Conservation (phyloP, 1,140 invertebrate genomes). For the Bombus superbus region DNA sequence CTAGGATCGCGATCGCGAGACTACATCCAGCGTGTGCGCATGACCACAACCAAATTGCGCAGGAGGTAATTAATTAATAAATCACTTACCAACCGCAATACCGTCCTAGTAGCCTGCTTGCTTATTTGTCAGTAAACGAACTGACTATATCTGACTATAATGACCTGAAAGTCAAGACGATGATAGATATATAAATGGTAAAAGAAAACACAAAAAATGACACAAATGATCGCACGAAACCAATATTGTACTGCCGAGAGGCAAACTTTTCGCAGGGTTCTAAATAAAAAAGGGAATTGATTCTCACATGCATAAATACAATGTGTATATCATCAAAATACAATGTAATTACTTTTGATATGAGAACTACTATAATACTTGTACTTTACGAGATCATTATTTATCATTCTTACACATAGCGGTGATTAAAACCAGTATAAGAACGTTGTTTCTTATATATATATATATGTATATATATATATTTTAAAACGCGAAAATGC, state of each 20-base stretch:
- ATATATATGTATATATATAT: constrained; percentile 56
- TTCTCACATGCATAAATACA: constrained; percentile 67
- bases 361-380: constrained; percentile 71
- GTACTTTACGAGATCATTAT: constrained; percentile 69
- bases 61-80: constrained; percentile 81
- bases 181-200: constrained; percentile 64
- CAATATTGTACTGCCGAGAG: constrained; percentile 72
- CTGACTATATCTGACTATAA: constrained; percentile 60
- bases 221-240: constrained; percentile 65
- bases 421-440: constrained; percentile 58
- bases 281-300: constrained; percentile 67
- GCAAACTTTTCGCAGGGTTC: constrained; percentile 75
- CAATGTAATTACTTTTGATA: constrained; percentile 70
- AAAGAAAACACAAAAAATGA: constrained; percentile 58
- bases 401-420: constrained; percentile 64
- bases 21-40: constrained; percentile 80
- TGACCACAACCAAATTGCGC: constrained; percentile 79
- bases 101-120: constrained; percentile 72
- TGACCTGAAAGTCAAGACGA: constrained; percentile 74
- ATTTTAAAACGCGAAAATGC: constrained; percentile 66
- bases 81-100: constrained; percentile 75
- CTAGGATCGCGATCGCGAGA: constrained; percentile 78
- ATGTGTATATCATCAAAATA: constrained; percentile 60
- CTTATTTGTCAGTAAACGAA: constrained; percentile 66
- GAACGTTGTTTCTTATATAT: constrained; percentile 60